Evolutionary conservation across 2,113 vertebrate genomes (phyloP).

Genomic region (Elephas maximus): DNA sequence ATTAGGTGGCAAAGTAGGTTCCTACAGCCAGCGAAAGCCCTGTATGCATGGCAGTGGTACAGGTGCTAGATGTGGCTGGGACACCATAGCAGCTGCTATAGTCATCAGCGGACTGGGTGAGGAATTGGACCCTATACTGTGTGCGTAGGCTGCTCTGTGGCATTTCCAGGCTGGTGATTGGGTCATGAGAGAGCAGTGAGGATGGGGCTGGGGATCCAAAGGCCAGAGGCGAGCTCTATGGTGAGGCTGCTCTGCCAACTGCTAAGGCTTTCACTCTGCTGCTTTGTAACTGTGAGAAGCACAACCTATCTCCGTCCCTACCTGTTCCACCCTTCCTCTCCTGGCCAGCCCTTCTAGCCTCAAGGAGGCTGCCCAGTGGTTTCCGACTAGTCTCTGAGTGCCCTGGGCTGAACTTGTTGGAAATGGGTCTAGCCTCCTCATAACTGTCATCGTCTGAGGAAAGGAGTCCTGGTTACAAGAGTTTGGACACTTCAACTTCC

Average conservation of each 20-base stretch:
- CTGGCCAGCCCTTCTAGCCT: not conserved
- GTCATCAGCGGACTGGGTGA: not conserved
- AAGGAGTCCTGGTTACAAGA: not conserved
- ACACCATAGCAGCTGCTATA: not conserved
- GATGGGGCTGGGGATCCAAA: not conserved
- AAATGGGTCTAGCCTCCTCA: too few species aligned
- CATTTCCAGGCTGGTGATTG: not conserved
- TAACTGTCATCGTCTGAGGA: not conserved
- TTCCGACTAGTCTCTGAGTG: not conserved
- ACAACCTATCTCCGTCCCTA: not conserved
- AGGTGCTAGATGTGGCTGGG: not conserved
- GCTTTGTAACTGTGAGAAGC: too few species aligned
- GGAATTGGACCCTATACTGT: not conserved
- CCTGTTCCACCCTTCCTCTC: not conserved
- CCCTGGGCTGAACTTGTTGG: not conserved
- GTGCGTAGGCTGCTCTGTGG: not conserved
- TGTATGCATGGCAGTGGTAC: not conserved
- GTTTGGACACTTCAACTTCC: not conserved
- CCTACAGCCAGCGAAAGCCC: not conserved
- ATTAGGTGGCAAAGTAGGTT: not conserved
- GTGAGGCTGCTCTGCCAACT: too few species aligned
- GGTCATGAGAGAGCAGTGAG: not conserved
- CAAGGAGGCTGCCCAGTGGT: not conserved
- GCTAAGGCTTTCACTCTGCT: not conserved
- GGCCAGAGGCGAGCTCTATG: not conserved